Conservation (phyloP, 2,113 vertebrate genomes). For the Brachypteracias leptosomus region DNA sequence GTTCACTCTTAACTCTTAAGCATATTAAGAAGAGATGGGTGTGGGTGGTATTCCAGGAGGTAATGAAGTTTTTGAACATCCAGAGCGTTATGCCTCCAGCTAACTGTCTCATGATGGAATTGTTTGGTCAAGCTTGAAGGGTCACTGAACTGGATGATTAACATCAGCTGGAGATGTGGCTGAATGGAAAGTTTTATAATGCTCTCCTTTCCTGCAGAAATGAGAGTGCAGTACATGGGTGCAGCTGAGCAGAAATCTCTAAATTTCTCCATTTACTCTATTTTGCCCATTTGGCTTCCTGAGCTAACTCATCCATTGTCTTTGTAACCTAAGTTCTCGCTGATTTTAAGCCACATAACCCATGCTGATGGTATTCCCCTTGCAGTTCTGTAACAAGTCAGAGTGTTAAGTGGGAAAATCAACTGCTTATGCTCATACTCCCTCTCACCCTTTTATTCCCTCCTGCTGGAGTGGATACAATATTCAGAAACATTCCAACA, state of each 20-base stretch:
- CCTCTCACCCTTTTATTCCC: not conserved
- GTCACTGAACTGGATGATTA: not conserved
- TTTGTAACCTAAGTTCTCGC: not conserved
- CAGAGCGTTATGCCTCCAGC: not conserved
- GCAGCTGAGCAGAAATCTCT: not conserved
- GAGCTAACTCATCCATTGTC: not conserved
- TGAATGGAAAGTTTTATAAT: not conserved
- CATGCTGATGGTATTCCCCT: not conserved
- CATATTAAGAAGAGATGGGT: not conserved
- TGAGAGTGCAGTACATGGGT: not conserved
- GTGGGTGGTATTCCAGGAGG: not conserved
- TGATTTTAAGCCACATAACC: not conserved
- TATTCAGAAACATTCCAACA: not conserved
- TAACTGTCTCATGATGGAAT: not conserved
- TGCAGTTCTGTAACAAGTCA: not conserved
- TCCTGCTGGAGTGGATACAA: not conserved
- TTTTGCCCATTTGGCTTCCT: not conserved
- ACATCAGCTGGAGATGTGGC: not conserved
- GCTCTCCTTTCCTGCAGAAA: not conserved
- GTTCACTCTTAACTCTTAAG: not conserved
- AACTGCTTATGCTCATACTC: not conserved
- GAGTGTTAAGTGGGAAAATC: not conserved
- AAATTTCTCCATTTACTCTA: not conserved
- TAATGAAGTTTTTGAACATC: not conserved
- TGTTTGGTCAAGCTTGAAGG: not conserved